These are phyloP conservation scores for Caradrina kadenii DNA, from an alignment of 2,888 invertebrate species.

Conservation along the genomic window DNA sequence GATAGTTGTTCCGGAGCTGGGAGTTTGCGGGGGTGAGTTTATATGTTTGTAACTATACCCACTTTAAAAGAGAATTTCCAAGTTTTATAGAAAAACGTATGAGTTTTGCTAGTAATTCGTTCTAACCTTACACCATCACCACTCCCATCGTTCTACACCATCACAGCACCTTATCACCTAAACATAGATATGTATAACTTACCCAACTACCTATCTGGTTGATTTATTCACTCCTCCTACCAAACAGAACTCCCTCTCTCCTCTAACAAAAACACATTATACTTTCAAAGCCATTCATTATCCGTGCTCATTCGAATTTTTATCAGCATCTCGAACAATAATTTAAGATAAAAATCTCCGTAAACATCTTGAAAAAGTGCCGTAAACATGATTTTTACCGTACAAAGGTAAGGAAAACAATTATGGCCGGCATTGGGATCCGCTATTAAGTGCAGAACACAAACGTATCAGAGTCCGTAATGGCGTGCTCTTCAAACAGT, in stretches of 20 bases:
- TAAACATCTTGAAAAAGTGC: constrained; percentile 46
- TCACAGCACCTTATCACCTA: too few relatives aligned
- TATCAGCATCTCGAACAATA: constrained; percentile 48
- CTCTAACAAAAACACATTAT: constrained; percentile 19
- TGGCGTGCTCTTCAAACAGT: constrained; percentile 87
- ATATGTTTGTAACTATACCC: too few relatives aligned
- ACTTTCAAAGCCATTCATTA: constrained; percentile 43
- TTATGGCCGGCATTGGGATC: constrained; percentile 84
- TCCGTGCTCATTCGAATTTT: constrained; percentile 43
- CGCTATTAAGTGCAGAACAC: constrained; percentile 87
- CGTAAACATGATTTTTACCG: constrained; percentile 72
- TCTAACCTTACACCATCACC: too few relatives aligned
- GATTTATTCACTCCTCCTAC: constrained; percentile 13
- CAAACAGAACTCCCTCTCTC: not conserved
- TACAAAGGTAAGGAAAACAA: constrained; percentile 88
- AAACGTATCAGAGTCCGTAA: constrained; percentile 87
- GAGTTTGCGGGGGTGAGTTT: too few relatives aligned
- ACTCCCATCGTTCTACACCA: too few relatives aligned
- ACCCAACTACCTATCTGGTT: not conserved
- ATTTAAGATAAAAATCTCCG: constrained; percentile 41
- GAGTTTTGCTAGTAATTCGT: too few relatives aligned
- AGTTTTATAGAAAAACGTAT: too few relatives aligned
- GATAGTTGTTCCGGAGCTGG: too few relatives aligned
- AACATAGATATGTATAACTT: too few relatives aligned
- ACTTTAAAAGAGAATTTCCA: too few relatives aligned